Evolutionary conservation across 2,113 vertebrate genomes (phyloP), one percentile per base, ranked within the genome.

Genomic region (Cavia aperea): DNA sequence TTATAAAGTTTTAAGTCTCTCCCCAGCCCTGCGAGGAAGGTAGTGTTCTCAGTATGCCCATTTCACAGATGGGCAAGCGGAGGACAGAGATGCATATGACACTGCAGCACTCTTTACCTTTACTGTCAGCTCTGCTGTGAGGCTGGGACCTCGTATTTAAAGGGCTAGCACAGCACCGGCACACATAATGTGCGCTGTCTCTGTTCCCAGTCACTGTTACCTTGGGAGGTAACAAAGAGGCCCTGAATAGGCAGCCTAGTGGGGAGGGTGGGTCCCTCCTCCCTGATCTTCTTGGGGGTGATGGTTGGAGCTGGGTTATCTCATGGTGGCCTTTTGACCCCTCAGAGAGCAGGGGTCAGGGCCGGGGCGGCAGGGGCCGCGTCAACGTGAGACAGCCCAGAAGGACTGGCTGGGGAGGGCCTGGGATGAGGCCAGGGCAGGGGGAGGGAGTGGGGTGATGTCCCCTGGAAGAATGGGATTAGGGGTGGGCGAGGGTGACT

Each of bases 341-440:
- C 49, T 51, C 0, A 0, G 70, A 83, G 43, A 91, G 19, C 58
- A 3, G 56, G 56, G 83, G 31, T 49, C 12, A 39, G 82, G 31
- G 15, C 91, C 0, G 46, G 95, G 96, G 92, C 96, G 33, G 79
- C 95, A 49, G 36, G 93, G 92, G 66, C 90, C 58, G 7, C 94
- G 94, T 96, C 96, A 96, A n/a, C 0, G 3, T 97, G 96, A 97
- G 93, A 94, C 75, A 88, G 81, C 91, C 78, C 96, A 96, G 96
- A 93, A 93, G 88, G 92, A 73, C 86, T 3, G 60, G 39, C 39
- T 4, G 77, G 43, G 79, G 86, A 36, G 24, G 49, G 81, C 60
- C 21, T 0, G 39, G 49, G 73, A 70, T 4, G 29, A 81, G 63
- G 86, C 79, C 19, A 12, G 49, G 56, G 73, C 24, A 9, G 82